Evolutionary conservation across 2,797 vertebrate species (phyloP), one percentile per base, ranked within the genome.

Genomic region (Xiphorhynchus erythropygius): DNA sequence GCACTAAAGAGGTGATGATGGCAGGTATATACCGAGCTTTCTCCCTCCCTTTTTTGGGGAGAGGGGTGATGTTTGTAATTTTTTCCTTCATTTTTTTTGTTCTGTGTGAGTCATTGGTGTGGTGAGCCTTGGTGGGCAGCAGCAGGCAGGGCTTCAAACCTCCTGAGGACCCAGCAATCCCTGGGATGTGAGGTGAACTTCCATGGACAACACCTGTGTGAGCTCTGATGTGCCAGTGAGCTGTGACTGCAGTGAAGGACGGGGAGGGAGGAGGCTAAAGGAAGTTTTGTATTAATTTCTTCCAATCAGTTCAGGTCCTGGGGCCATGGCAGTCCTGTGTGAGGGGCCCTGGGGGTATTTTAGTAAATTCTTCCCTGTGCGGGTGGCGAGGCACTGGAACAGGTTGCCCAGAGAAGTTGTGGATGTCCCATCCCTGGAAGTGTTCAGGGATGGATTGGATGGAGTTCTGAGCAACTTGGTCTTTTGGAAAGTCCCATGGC

Each of bases 291-390:
- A 33, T 79, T 42, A 87, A 81, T 28, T 37, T 5, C 6, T 77
- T 78, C 49, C 32, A 64, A 13, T 18, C 27, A 21, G 3, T 27
- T 82, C 62, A 18, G 23, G 25, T 84, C n/a, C 53, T 21, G 11
- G 10, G 16, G 7, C n/a, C 2, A 2, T 0, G 4, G 11, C 12
- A 1, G 1, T 10, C 33, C 55, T n/a, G 12, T 3, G 23, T 2
- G 14, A 53, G 21, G 5, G 39, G 5, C 19, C 28, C 18, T 46
- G 53, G 19, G 41, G 25, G 4, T 23, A 16, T 47, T 68, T 53
- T 33, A 53, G 5, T 41, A 27, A 60, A 59, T 59, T 13, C 1
- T 33, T n/a, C 18, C 23, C 11, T 39, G 17, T 7, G n/a, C 50
- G 42, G 23, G 13, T 9, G 37, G 23, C 1, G 1, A 49, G 25